Evolutionary conservation across 1,140 invertebrate genomes (phyloP), one percentile per base, ranked within the genome.

Genomic region (Conopomorpha cramerella): DNA sequence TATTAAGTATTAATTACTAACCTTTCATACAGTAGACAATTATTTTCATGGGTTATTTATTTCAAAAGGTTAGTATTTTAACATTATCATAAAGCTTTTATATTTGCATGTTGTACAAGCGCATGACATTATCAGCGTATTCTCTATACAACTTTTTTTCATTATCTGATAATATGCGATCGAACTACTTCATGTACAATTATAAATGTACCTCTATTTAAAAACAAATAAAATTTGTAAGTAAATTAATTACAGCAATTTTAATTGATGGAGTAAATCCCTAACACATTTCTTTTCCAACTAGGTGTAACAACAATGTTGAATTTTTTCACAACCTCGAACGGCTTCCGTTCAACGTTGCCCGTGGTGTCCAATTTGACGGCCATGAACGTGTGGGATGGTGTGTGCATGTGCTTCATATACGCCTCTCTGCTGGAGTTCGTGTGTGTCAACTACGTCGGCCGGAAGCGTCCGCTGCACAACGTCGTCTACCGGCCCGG

Each of bases 241-340:
- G 8, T 38, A 34, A 38, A 30, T 46, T 45, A 39, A 39, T 38
- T 43, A 51, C 16, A 25, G 34, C 26, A 23, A 6, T 1, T 28
- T 14, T 36, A 28, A 8, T 4, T 30, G 8, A 4, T 13, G n/a
- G n/a, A n/a, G n/a, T n/a, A n/a, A n/a, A n/a, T n/a, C n/a, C n/a
- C n/a, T 23, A 36, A 26, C 30, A 15, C 8, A 11, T 12, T 31
- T 30, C 28, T 29, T 32, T 32, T 41, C 29, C 42, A 39, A 43
- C 78, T 73, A 92, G 90, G 91, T 71, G 93, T 96, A 61, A 95
- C 93, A 49, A 96, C 93, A 72, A 96, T 96, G 93, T 86, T 96
- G 85, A 95, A 95, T 82, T 95, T 95, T 85, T 95, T 95, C 87
- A 96, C 93, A 48, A 96, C 93, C 55, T 93, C 90, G 38, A 93